Conservation (phyloP, 2,797 vertebrate genomes). For the Euphonia xanthogaster region DNA sequence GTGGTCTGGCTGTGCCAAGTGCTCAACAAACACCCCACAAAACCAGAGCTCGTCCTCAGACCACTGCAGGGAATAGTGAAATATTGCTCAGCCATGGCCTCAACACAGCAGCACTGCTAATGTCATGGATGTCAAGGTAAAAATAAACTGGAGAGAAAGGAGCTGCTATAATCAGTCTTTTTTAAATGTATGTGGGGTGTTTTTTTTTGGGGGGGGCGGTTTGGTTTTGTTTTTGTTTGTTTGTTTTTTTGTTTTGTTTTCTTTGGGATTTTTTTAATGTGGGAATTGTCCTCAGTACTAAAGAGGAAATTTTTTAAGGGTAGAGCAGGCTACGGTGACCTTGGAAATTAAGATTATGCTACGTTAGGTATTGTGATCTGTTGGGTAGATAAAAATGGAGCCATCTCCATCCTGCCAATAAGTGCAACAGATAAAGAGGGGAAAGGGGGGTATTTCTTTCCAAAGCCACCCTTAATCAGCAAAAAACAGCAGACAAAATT, state of each 20-base stretch:
- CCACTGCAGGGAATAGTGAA: neutral
- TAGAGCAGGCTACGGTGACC: neutral
- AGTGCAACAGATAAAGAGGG: neutral
- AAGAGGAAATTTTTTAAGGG: neutral
- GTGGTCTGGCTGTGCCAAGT: neutral
- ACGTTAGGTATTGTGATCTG: neutral
- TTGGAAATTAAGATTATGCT: neutral
- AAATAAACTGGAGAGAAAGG: neutral
- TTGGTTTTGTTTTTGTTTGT: no score
- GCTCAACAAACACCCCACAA: neutral
- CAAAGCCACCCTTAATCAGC: slow-evolving; percentile 43
- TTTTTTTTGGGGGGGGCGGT: no score
- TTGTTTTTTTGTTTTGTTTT: neutral
- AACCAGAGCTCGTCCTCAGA: neutral
- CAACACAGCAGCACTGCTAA: neutral
- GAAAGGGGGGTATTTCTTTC: neutral
- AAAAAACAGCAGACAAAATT: slow-evolving; percentile 45
- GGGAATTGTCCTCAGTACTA: neutral
- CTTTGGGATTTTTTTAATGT: neutral
- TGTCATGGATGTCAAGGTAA: accelerated
- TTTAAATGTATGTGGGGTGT: neutral
- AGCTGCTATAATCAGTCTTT: neutral
- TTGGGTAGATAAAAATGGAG: neutral
- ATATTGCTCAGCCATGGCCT: neutral
- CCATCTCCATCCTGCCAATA: slow-evolving; percentile 13